These are phyloP conservation scores for Nudaria mundana DNA, from an alignment of 2,888 invertebrate genomes.

Conservation along the genomic window DNA sequence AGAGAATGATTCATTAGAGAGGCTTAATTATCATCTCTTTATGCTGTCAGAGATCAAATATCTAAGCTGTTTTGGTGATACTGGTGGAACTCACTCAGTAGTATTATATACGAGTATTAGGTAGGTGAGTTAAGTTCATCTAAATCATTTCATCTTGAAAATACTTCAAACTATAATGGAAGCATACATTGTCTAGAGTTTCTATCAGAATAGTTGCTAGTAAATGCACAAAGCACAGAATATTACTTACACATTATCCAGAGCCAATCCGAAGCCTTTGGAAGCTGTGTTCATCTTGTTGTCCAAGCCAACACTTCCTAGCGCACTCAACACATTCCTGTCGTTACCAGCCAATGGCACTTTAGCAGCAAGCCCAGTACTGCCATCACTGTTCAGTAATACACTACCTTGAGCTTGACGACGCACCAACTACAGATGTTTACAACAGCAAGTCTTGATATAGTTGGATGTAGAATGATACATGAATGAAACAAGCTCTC, in stretches of 20 bases:
- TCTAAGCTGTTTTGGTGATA: too few species aligned
- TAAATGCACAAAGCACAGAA: too few species aligned
- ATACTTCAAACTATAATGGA: too few species aligned
- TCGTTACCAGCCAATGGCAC: conserved; percentile 23
- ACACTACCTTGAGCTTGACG: conserved; percentile 15
- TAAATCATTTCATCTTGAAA: too few species aligned
- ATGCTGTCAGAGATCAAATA: too few species aligned
- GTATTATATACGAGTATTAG: too few species aligned
- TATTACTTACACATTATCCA: conserved; percentile 14
- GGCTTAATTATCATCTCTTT: too few species aligned
- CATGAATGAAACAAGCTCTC: not conserved
- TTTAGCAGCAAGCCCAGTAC: conserved; percentile 13
- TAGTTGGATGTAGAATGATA: not conserved
- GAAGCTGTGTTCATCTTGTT: conserved; percentile 5
- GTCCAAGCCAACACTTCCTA: conserved; percentile 9
- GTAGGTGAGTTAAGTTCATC: too few species aligned
- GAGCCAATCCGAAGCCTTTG: conserved; percentile 12
- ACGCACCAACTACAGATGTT: conserved; percentile 12
- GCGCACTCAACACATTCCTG: conserved; percentile 20
- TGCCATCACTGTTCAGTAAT: conserved; percentile 20
- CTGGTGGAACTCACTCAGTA: too few species aligned
- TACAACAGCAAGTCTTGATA: conserved; percentile 1
- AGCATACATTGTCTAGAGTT: too few species aligned
- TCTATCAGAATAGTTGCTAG: too few species aligned
- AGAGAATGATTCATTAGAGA: not conserved